These are phyloP conservation scores for Halesus radiatus DNA, from an alignment of 1,140 invertebrate genomes.

Conservation along the genomic window DNA sequence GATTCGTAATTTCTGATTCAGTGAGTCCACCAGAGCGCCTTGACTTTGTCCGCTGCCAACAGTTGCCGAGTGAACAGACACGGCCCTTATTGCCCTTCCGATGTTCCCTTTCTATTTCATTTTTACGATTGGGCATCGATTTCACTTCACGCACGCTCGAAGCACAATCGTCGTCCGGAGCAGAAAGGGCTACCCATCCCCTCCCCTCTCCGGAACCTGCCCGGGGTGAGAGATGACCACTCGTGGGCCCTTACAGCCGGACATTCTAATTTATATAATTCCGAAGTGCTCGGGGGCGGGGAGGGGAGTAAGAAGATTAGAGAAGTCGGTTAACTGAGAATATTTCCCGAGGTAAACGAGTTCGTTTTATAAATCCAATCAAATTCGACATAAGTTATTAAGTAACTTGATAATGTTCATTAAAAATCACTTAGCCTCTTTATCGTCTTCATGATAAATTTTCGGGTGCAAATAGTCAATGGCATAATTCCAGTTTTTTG, in stretches of 20 bases:
- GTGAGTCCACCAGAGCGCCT: no score
- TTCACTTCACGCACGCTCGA: constrained; percentile 37
- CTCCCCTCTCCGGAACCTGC: not conserved
- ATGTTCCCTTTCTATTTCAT: constrained; percentile 27
- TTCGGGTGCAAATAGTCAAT: no score
- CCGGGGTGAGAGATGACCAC: constrained; percentile 38
- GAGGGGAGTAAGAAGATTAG: not conserved
- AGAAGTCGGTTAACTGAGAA: no score
- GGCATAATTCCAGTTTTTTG: no score
- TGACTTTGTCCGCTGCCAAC: not conserved
- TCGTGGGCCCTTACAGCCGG: constrained; percentile 25
- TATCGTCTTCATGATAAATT: no score
- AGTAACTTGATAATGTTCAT: no score
- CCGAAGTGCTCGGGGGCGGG: not conserved
- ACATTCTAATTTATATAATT: constrained; percentile 55
- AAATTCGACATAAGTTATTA: no score
- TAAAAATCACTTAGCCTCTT: no score
- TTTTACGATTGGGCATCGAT: constrained; percentile 26
- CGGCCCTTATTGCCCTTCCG: not conserved
- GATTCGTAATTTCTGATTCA: no score
- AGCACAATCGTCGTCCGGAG: constrained; percentile 15
- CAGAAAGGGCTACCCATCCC: not conserved
- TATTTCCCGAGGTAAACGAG: not conserved
- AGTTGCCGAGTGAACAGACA: constrained; percentile 9
- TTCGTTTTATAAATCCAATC: no score